Evolutionary conservation across 1,140 invertebrate genomes (phyloP), one percentile per base, ranked within the genome.

Genomic region (Elysia chlorotica): DNA sequence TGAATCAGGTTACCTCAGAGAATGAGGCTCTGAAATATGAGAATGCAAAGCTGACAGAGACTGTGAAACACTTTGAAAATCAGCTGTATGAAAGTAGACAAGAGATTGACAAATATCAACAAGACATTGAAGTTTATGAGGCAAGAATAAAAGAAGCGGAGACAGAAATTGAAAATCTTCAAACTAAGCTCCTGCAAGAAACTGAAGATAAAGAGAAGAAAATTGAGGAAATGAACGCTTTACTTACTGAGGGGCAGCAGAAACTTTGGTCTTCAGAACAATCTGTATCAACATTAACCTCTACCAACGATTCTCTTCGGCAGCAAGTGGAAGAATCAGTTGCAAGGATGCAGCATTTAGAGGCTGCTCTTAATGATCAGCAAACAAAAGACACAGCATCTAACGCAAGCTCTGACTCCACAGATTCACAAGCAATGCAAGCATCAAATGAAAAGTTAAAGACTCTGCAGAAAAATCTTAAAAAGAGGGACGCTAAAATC

Each of bases 401-500:
- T 5, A 23, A 28, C n/a, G 54, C 21, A 56, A 21, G 5, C 54
- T 5, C n/a, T 4, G n/a, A 56, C 35, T 21, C 54, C 35, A 33
- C 28, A 28, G 6, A 28, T 28, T 10, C 57, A 28, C 6, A 28
- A 6, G 23, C 30, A 28, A 30, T 10, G 10, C 19, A 6, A 31
- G 33, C 65, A 77, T 17, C 65, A 23, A 37, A 59, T 37, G 17
- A 69, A 28, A 76, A 79, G 73, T 48, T 78, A 14, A 21, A 35
- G 23, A 48, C 67, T 35, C 38, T 76, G 21, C 75, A 80, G 53
- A 74, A 77, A 48, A 59, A 72, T 5, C 2, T 78, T 19, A 76
- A 74, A 33, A 78, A 76, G 35, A 76, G 74, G 62, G 76, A 78
- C 56, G 76, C 76, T 28, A 74, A 75, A 74, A 65, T 72, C 41